phyloP scores from a whole-genome alignment of 2,113 vertebrate genomes.

The Ivindomyrus marchei region DNA sequence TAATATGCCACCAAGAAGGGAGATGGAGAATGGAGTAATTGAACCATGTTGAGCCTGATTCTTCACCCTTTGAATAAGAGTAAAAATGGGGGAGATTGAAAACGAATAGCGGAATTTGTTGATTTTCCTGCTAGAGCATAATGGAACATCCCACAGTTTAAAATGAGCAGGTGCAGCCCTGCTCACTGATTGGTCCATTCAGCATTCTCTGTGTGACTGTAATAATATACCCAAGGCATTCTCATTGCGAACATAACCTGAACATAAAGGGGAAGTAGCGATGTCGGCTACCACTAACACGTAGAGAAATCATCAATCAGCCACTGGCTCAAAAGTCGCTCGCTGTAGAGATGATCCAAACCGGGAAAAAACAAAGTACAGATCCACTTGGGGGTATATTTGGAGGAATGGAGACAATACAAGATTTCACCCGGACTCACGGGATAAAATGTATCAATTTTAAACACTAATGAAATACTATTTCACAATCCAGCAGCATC shows the following conservation, averaged over 20 bases:
- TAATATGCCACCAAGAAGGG: background rate
- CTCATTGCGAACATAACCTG: background rate
- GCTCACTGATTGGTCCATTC: background rate
- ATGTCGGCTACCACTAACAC: background rate
- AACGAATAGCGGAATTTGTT: background rate
- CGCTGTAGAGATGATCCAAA: background rate
- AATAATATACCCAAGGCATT: background rate
- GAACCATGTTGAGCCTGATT: background rate
- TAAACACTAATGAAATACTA: background rate
- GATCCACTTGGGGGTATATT: background rate
- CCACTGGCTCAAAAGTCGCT: background rate
- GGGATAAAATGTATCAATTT: conserved; percentile 1
- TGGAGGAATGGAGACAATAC: background rate
- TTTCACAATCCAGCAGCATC: background rate
- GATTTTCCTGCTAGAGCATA: background rate
- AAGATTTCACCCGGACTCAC: background rate
- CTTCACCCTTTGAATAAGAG: background rate
- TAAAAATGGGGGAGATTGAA: background rate
- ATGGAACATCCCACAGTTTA: background rate
- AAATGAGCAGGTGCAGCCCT: background rate
- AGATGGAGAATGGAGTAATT: background rate
- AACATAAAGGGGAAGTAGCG: background rate
- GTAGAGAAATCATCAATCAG: background rate
- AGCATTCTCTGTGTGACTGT: background rate
- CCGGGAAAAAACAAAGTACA: background rate